Evolutionary conservation across 2,797 vertebrate genomes (phyloP).

Genomic region (Bradypus variegatus): DNA sequence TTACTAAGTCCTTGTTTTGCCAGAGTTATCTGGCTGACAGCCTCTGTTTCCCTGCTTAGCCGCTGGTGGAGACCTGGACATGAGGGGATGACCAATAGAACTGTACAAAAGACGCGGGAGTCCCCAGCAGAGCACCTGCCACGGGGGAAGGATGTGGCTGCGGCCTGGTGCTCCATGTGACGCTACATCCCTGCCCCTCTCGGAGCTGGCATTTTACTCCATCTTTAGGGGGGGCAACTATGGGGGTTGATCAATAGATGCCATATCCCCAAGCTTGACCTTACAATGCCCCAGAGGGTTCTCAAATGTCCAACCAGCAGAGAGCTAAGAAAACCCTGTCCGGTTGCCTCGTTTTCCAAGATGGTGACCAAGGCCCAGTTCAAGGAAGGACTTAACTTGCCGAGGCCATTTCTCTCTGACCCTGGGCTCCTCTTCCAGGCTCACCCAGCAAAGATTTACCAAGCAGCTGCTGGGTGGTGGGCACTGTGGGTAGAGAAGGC

Average conservation of each 20-base stretch:
- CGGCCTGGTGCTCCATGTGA: neutral
- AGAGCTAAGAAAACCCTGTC: neutral
- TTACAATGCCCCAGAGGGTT: neutral
- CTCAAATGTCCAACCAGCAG: fast-evolving
- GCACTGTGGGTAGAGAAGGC: neutral
- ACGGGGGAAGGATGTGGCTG: no score
- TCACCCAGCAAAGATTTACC: fast-evolving
- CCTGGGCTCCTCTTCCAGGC: neutral
- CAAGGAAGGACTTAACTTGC: neutral
- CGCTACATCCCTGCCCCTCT: fast-evolving
- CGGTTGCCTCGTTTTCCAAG: neutral
- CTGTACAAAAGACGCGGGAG: no score
- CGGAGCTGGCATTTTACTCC: neutral
- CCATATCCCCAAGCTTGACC: neutral
- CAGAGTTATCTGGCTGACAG: no score
- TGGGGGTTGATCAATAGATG: fast-evolving
- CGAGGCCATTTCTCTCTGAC: neutral
- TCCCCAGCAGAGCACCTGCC: neutral
- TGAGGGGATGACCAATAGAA: neutral
- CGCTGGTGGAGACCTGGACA: neutral
- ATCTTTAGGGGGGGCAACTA: no score
- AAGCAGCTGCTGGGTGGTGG: neutral
- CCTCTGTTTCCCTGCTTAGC: neutral
- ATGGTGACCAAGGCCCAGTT: neutral
- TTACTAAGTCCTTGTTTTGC: neutral